A percentile compares a stretch with the other conserved stretches of the same genome.
Conservation (phyloP, 1,140 invertebrate genomes). For the Temnothorax curvispinosus region DNA sequence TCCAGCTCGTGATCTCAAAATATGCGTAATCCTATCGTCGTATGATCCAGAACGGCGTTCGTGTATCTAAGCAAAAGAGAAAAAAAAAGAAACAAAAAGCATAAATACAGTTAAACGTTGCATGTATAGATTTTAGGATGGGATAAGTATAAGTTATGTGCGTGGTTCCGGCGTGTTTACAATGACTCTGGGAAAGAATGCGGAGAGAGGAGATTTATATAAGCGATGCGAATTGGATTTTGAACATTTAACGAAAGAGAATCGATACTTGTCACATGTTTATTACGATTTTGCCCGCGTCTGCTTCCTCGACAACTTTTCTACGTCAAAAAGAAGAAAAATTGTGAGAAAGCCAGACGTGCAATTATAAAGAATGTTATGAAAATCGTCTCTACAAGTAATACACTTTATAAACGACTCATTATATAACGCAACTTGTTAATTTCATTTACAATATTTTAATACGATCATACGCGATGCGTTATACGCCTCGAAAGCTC, state of each 20-base stretch:
- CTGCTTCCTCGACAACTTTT: slow-evolving; percentile 4
- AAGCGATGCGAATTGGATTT: background rate
- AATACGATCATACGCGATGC: slow-evolving; percentile 35
- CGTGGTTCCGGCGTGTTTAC: slow-evolving; percentile 34
- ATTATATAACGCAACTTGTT: slow-evolving; percentile 41
- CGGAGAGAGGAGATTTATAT: background rate
- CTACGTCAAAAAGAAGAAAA: background rate
- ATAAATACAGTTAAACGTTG: slow-evolving; percentile 65
- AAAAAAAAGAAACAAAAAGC: slow-evolving; percentile 30
- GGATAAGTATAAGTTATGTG: slow-evolving; percentile 52
- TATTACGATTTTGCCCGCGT: slow-evolving; percentile 6
- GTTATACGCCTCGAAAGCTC: background rate
- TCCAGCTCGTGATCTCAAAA: slow-evolving; percentile 82
- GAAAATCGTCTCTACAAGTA: slow-evolving; percentile 21
- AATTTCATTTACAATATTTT: slow-evolving; percentile 53
- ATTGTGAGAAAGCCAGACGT: background rate
- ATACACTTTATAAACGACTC: slow-evolving; percentile 32
- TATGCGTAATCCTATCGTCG: slow-evolving; percentile 69
- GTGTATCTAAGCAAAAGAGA: slow-evolving; percentile 68
- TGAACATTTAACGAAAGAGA: background rate
- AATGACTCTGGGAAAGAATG: background rate
- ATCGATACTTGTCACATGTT: slow-evolving; percentile 17
- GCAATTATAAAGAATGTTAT: slow-evolving; percentile 10
- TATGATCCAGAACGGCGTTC: slow-evolving; percentile 71
- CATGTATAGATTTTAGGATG: slow-evolving; percentile 71